phyloP scores from a whole-genome alignment of 2,113 vertebrate species.

The Hiodon alosoides region DNA sequence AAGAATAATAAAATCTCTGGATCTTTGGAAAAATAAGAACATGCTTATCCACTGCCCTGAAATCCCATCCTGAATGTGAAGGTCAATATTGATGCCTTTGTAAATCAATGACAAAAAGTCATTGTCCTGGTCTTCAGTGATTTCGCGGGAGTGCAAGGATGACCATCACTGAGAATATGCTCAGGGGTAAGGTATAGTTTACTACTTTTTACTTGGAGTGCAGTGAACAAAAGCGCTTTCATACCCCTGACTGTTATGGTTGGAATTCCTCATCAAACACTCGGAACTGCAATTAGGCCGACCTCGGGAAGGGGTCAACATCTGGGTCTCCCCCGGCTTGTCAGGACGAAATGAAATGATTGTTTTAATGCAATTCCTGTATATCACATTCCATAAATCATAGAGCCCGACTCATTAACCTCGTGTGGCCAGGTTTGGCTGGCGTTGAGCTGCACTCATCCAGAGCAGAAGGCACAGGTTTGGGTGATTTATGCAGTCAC shows the following conservation, averaged over 20 bases:
- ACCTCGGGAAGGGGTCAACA: constrained; percentile 37
- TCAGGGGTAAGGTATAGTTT: not conserved
- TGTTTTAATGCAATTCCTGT: constrained; percentile 35
- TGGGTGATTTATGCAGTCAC: not conserved
- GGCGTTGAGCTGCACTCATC: not conserved
- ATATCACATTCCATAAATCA: constrained; percentile 35
- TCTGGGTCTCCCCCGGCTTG: constrained; percentile 29
- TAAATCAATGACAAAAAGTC: not conserved
- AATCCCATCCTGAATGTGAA: not conserved
- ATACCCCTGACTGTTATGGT: constrained; percentile 32
- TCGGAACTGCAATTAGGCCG: constrained; percentile 32
- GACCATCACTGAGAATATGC: not conserved
- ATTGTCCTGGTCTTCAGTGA: not conserved
- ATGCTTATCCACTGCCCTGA: not conserved
- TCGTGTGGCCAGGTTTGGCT: not conserved
- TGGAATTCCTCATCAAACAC: constrained; percentile 34
- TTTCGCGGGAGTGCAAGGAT: not conserved
- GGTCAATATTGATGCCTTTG: not conserved
- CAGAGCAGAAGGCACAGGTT: not conserved
- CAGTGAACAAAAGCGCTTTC: constrained; percentile 37
- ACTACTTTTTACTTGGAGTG: constrained; percentile 1
- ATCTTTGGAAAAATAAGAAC: no score
- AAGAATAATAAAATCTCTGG: no score
- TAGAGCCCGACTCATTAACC: constrained; percentile 6
- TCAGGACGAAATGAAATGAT: constrained; percentile 32